These are phyloP conservation scores for Meteorus sp. DNA, from an alignment of 1,140 invertebrate species.

Conservation along the genomic window DNA sequence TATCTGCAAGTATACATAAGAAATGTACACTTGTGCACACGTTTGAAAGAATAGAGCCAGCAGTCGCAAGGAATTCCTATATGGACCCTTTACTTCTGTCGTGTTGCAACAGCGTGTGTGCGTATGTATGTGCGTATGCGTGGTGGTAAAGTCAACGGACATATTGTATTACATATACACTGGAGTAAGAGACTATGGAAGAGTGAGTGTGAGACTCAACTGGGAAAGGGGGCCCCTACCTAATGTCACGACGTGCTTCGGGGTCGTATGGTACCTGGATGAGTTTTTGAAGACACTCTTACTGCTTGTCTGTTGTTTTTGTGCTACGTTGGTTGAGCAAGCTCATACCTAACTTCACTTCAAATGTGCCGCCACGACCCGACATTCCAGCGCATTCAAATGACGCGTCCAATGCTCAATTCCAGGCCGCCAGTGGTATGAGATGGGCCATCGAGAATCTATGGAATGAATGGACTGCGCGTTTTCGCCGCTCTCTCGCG, in stretches of 20 bases:
- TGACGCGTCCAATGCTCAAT: conserved; percentile 34
- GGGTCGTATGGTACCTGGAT: conserved; percentile 22
- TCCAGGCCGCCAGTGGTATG: conserved; percentile 19
- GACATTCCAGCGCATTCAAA: conserved; percentile 47
- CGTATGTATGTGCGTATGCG: no score
- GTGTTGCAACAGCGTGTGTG: no score
- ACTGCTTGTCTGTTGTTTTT: conserved; percentile 26
- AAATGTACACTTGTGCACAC: no score
- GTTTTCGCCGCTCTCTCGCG: conserved; percentile 25
- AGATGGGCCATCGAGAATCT: conserved; percentile 35
- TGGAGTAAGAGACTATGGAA: no score
- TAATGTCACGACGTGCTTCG: conserved; percentile 25
- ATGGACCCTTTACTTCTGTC: no score
- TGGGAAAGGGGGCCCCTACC: no score
- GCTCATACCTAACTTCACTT: conserved; percentile 34
- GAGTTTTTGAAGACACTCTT: conserved; percentile 2
- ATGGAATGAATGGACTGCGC: conserved; percentile 35
- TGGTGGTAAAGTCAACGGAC: no score
- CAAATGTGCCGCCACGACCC: conserved; percentile 37
- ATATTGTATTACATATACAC: no score
- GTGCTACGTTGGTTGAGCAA: conserved; percentile 38
- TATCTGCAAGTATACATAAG: no score
- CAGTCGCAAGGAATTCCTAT: no score
- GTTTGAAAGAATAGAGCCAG: no score
- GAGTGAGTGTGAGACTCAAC: no score